Evolutionary conservation across 2,888 invertebrate species (phyloP).

Genomic region (Lasioglossum marginatum): DNA sequence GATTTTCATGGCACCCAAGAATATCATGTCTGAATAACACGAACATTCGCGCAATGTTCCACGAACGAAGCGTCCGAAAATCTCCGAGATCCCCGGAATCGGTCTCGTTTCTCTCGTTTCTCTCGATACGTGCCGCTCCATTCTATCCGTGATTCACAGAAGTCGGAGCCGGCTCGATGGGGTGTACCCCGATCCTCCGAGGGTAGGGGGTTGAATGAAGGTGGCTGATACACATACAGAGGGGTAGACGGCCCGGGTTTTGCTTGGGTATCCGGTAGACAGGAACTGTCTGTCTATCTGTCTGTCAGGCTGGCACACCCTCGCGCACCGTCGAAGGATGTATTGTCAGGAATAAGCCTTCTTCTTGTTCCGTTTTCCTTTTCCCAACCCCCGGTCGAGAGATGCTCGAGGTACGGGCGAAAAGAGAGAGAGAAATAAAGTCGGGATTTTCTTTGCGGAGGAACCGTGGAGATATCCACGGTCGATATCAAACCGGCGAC

Average conservation of each 20-base stretch:
- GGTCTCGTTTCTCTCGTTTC: constrained; percentile 32
- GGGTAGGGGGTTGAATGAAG: not conserved
- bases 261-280: constrained; percentile 79
- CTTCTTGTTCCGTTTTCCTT: constrained; percentile 59
- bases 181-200: constrained; percentile 28
- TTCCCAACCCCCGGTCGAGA: not conserved
- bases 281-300: constrained; percentile 77
- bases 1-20: not conserved
- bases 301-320: constrained; percentile 73
- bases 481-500: constrained; percentile 76
- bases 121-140: constrained; percentile 31
- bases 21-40: not conserved
- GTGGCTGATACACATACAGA: constrained; percentile 50
- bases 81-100: not conserved
- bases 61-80: not conserved
- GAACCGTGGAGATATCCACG: constrained; percentile 70
- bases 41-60: not conserved
- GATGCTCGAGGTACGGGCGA: not conserved
- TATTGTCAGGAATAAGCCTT: constrained; percentile 79
- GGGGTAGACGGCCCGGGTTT: constrained; percentile 67
- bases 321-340: constrained; percentile 74
- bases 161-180: constrained; percentile 16
- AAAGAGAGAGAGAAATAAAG: not conserved
- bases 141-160: constrained; percentile 37
- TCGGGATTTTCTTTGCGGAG: constrained; percentile 69